Conservation (phyloP, 23 tunicate genomes). For the Trididemnum nubilum region DNA sequence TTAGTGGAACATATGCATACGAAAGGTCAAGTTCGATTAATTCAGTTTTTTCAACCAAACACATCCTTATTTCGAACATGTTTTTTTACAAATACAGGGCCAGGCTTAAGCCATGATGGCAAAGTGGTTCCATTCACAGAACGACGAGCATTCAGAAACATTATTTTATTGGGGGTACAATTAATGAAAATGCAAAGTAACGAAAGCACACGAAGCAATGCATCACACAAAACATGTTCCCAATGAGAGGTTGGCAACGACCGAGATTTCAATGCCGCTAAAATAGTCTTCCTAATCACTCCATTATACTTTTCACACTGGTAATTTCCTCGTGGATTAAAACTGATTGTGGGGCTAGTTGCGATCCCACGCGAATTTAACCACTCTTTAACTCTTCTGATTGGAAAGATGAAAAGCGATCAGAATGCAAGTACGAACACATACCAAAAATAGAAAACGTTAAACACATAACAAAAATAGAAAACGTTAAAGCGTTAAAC, state of each 20-base stretch:
- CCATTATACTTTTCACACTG: constrained; percentile 34
- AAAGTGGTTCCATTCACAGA: neutral
- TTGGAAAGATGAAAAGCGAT: neutral
- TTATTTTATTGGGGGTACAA: constrained; percentile 29
- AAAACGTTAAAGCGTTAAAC: neutral
- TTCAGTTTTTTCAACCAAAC: constrained; percentile 26
- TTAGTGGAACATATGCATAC: constrained; percentile 22
- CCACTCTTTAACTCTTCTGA: neutral
- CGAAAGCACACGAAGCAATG: constrained; percentile 8
- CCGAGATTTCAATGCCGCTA: constrained; percentile 10
- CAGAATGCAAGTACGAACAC: constrained; percentile 16
- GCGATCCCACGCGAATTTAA: constrained; percentile 4
- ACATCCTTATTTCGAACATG: constrained; percentile 14
- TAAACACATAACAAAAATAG: constrained; percentile 2
- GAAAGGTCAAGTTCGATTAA: constrained; percentile 7
- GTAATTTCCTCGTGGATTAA: constrained; percentile 36
- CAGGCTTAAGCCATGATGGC: constrained; percentile 34
- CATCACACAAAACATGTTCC: constrained; percentile 18
- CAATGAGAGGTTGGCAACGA: constrained; percentile 12
- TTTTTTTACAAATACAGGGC: neutral
- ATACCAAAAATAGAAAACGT: constrained; percentile 10
- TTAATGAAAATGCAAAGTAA: constrained; percentile 25
- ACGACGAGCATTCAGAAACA: neutral
- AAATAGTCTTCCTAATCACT: constrained; percentile 1
- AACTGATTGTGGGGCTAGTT: constrained; percentile 10